Conservation (phyloP, 2,888 invertebrate genomes). For the Charanyca ferruginea region DNA sequence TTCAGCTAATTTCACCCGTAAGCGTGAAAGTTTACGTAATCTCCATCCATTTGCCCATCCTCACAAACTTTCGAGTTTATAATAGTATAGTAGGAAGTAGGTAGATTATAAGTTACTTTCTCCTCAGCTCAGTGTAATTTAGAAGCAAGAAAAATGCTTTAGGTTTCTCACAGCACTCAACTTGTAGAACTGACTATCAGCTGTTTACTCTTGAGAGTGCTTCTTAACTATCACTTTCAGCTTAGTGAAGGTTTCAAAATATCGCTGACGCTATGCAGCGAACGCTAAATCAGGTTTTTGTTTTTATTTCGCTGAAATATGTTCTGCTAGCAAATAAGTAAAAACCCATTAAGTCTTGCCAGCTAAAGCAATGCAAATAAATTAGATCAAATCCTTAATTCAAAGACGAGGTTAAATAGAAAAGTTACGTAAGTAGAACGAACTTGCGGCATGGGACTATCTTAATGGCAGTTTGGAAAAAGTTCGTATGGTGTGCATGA, state of each 20-base stretch:
- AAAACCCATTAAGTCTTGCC: conserved; percentile 7
- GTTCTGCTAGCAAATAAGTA: not conserved
- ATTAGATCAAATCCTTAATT: conserved; percentile 21
- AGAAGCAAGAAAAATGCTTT: conserved; percentile 13
- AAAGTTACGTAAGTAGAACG: conserved; percentile 28
- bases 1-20: too few relatives aligned
- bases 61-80: too few relatives aligned
- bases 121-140: conserved; percentile 5
- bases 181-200: conserved; percentile 1
- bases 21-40: too few relatives aligned
- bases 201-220: conserved; percentile 49
- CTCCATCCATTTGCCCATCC: too few relatives aligned
- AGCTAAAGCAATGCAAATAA: not conserved
- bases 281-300: not conserved
- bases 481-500: conserved; percentile 30
- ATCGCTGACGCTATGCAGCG: conserved; percentile 8
- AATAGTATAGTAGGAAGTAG: too few relatives aligned
- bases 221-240: conserved; percentile 28
- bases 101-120: not conserved
- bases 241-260: conserved; percentile 13
- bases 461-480: conserved; percentile 43
- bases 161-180: conserved; percentile 9
- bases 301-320: not conserved
- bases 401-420: conserved; percentile 20
- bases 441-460: conserved; percentile 49